phyloP scores from a whole-genome alignment of 2,888 invertebrate species.

The Cheilosia impressa region DNA sequence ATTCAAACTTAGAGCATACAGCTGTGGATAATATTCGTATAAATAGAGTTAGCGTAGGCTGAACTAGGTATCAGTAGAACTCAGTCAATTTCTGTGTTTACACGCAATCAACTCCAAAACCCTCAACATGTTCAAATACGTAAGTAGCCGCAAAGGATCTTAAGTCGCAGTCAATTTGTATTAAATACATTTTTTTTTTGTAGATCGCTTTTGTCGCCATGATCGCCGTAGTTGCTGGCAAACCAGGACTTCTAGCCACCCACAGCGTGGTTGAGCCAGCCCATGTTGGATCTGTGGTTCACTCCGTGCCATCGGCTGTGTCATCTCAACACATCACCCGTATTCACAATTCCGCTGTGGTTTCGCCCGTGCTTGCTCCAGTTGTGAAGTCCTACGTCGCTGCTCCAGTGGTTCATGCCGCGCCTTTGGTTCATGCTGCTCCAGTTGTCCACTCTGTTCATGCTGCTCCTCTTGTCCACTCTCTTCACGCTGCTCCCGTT shows the following conservation, averaged over 20 bases:
- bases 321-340: slow-evolving; percentile 56
- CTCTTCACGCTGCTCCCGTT: slow-evolving; percentile 14
- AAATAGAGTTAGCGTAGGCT: slow-evolving; percentile 35
- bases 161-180: background rate
- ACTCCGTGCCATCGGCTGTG: slow-evolving; percentile 74
- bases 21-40: slow-evolving; percentile 15
- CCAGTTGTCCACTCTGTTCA: slow-evolving; percentile 62
- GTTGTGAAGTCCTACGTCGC: slow-evolving; percentile 76
- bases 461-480: slow-evolving; percentile 51
- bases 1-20: background rate
- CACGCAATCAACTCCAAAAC: slow-evolving; percentile 25
- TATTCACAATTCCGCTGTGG: slow-evolving; percentile 57
- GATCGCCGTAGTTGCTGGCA: slow-evolving; percentile 79
- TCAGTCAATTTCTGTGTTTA: slow-evolving; percentile 41
- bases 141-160: slow-evolving; percentile 76
- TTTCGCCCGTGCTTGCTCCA: slow-evolving; percentile 72
- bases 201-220: slow-evolving; percentile 79
- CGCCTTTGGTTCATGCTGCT: slow-evolving; percentile 75
- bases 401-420: slow-evolving; percentile 74
- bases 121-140: slow-evolving; percentile 82
- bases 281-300: slow-evolving; percentile 80
- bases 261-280: slow-evolving; percentile 80
- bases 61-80: slow-evolving; percentile 50
- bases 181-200: background rate
- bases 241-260: slow-evolving; percentile 78